Percentiles rank a stretch among this genome's conserved stretches.
Conservation (phyloP, 2,113 vertebrate species). For the Triplophysa rosa region DNA sequence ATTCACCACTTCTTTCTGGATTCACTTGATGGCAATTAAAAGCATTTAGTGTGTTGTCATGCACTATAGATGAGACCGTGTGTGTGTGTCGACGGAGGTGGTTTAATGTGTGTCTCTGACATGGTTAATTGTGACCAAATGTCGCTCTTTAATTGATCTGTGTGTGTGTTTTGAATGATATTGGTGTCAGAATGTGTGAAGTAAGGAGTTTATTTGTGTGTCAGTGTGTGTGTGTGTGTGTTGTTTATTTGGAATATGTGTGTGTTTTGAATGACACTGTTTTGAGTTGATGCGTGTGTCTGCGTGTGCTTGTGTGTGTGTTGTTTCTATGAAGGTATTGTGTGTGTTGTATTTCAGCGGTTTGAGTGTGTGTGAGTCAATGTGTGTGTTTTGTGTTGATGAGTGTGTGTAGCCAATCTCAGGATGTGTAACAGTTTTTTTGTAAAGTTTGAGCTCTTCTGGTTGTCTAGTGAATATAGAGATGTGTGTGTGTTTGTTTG, state of each 20-base stretch:
- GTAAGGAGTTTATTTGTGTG: background rate
- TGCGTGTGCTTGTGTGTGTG: background rate
- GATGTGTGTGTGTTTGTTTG: background rate
- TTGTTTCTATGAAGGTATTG: constrained; percentile 7
- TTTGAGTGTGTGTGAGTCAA: background rate
- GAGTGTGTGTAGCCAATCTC: constrained; percentile 14
- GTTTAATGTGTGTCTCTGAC: constrained; percentile 19
- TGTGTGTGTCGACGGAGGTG: background rate
- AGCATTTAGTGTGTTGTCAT: constrained; percentile 40
- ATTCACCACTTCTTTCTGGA: constrained; percentile 65
- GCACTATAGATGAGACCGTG: constrained; percentile 34
- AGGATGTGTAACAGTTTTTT: constrained; percentile 23
- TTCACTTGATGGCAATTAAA: constrained; percentile 63
- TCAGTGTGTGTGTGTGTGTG: no score
- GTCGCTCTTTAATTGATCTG: no score
- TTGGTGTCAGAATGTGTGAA: background rate
- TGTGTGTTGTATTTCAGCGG: constrained; percentile 12
- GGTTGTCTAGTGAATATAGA: constrained; percentile 22
- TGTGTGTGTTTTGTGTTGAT: constrained; percentile 26
- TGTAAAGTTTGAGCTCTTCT: constrained; percentile 2
- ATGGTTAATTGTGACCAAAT: constrained; percentile 31
- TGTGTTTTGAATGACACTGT: background rate
- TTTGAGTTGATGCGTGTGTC: background rate
- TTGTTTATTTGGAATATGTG: background rate
- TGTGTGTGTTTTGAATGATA: background rate